A percentile compares a stretch with the other conserved stretches of the same genome.
Conservation (phyloP, 2,113 vertebrate species). For the Todiramphus saurophagus region DNA sequence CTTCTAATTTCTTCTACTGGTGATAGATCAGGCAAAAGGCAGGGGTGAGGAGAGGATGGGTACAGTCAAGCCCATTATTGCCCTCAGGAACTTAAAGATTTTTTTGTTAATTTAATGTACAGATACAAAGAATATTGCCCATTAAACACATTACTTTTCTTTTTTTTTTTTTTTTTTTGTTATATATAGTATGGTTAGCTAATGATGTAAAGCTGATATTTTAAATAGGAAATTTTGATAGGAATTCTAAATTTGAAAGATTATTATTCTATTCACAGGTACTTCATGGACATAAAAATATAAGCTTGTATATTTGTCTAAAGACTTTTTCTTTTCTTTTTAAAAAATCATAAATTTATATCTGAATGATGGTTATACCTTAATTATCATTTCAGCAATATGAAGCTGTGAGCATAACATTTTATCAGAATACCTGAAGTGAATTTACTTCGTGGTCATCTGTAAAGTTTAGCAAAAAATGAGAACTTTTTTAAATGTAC, state of each 20-base stretch:
- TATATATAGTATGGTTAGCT: not conserved
- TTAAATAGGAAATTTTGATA: not conserved
- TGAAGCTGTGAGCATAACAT: not conserved
- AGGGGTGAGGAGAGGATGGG: fast-evolving
- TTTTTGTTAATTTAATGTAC: not conserved
- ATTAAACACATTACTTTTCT: not conserved
- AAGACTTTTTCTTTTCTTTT: not conserved
- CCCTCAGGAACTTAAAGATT: not conserved
- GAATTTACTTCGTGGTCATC: not conserved
- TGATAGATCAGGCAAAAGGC: not conserved
- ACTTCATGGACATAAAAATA: not conserved
- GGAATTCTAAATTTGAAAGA: not conserved
- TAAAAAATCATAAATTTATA: not conserved
- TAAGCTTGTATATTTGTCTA: not conserved
- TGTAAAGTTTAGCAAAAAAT: not conserved
- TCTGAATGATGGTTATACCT: not conserved
- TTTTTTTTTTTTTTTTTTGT: not conserved
- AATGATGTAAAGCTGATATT: not conserved
- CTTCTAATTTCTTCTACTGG: no score
- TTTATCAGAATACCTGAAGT: not conserved
- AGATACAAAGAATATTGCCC: not conserved
- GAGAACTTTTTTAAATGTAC: not conserved
- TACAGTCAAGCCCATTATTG: not conserved
- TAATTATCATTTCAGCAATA: not conserved
- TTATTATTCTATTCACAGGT: not conserved